Percentiles rank a stretch among this genome's conserved stretches.
Evolutionary conservation across 2,888 invertebrate species (phyloP).

Genomic region (Biston stratarius): DNA sequence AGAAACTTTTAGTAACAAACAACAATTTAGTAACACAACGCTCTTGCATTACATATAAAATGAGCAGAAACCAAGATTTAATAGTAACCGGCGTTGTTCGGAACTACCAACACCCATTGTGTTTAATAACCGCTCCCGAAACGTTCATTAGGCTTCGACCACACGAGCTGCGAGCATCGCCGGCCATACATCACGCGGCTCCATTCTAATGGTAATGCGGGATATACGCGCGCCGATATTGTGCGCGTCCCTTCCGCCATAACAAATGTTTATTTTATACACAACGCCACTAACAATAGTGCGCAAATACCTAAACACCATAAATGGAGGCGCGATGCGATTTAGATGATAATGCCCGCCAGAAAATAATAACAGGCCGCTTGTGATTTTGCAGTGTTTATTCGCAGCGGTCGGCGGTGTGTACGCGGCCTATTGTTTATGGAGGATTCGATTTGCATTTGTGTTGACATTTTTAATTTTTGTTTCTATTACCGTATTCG

Average conservation of each 20-base stretch:
- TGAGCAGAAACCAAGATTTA: neutral
- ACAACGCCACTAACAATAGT: conserved; percentile 86
- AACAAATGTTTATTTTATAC: conserved; percentile 87
- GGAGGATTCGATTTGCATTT: conserved; percentile 49
- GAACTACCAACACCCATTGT: conserved; percentile 23
- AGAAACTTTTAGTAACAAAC: neutral
- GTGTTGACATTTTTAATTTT: conserved; percentile 34
- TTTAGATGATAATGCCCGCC: conserved; percentile 83
- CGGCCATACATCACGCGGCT: conserved; percentile 79
- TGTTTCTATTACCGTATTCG: neutral
- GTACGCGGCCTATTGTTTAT: conserved; percentile 48
- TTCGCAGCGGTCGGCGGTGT: conserved; percentile 55
- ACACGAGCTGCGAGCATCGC: conserved; percentile 51
- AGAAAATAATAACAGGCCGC: conserved; percentile 79
- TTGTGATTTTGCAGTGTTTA: conserved; percentile 71
- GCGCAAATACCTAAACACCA: conserved; percentile 85
- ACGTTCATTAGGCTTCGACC: conserved; percentile 49
- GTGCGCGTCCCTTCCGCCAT: conserved; percentile 77
- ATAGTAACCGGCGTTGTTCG: conserved; percentile 2
- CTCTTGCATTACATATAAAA: neutral
- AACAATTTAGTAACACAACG: neutral
- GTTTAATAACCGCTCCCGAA: conserved; percentile 40
- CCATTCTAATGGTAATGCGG: conserved; percentile 85
- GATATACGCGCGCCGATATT: conserved; percentile 77
- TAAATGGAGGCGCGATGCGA: conserved; percentile 82